phyloP scores from a whole-genome alignment of 2,113 vertebrate species.

The Oryzias curvinotus region DNA sequence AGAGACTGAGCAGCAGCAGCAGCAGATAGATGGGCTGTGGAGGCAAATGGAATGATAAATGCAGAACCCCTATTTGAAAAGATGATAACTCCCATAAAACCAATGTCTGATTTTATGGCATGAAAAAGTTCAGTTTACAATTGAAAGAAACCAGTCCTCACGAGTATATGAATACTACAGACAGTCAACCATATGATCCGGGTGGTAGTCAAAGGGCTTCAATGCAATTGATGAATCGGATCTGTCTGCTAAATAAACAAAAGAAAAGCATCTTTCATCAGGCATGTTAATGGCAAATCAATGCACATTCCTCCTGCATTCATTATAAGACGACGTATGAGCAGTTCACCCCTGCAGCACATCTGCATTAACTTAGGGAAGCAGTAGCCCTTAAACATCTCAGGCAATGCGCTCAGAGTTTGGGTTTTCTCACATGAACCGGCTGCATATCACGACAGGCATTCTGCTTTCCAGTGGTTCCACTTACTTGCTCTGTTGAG shows the following conservation, averaged over 20 bases:
- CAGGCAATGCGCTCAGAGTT: conserved; percentile 81
- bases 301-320: conserved; percentile 69
- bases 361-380: conserved; percentile 27
- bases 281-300: conserved; percentile 49
- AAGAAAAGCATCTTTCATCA: conserved; percentile 41
- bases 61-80: too few relatives aligned
- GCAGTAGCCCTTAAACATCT: conserved; percentile 43
- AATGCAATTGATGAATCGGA: conserved; percentile 40
- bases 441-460: conserved; percentile 79
- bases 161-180: conserved; percentile 46
- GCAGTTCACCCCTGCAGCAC: conserved; percentile 28
- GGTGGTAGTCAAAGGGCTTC: conserved; percentile 22
- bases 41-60: neutral
- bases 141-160: conserved; percentile 39
- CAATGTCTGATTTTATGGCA: too few relatives aligned
- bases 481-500: conserved; percentile 98
- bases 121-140: neutral
- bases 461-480: conserved; percentile 81
- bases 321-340: conserved; percentile 1
- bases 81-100: too few relatives aligned
- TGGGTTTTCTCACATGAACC: conserved; percentile 86
- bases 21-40: neutral
- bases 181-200: conserved; percentile 12
- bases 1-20: too few relatives aligned
- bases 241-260: conserved; percentile 11